Percentiles rank a stretch among this genome's conserved stretches.
phyloP scores from a whole-genome alignment of 1,140 invertebrate species.

The Bacillus rossius region DNA sequence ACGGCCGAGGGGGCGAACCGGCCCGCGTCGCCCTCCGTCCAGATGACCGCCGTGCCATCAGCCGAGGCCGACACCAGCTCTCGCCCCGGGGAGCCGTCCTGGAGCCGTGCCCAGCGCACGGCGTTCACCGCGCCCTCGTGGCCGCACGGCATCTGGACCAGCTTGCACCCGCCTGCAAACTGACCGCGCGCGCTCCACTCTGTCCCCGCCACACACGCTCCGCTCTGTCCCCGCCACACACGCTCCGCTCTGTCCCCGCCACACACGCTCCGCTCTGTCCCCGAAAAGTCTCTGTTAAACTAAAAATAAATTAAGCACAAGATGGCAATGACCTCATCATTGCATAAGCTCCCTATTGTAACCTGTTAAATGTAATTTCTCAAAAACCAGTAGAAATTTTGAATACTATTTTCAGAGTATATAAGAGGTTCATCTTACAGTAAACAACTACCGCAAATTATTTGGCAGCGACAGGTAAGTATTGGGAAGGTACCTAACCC shows the following conservation, averaged over 20 bases:
- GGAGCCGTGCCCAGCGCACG: slow-evolving; percentile 64
- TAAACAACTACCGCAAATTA: too few species aligned
- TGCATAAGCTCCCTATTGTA: too few species aligned
- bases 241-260: not conserved
- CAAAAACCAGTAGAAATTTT: too few species aligned
- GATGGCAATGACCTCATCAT: not conserved
- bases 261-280: not conserved
- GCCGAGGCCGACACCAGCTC: slow-evolving; percentile 68
- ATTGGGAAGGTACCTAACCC: too few species aligned
- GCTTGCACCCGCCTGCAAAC: slow-evolving; percentile 39
- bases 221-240: not conserved
- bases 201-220: too few species aligned
- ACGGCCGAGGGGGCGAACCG: slow-evolving; percentile 39
- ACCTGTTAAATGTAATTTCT: too few species aligned
- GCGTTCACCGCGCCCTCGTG: slow-evolving; percentile 66
- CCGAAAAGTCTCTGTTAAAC: slow-evolving; percentile 22
- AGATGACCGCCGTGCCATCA: slow-evolving; percentile 68
- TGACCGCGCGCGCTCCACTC: not conserved
- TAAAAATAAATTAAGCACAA: slow-evolving; percentile 19
- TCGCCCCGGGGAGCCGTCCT: slow-evolving; percentile 36
- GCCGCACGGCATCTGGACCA: slow-evolving; percentile 48
- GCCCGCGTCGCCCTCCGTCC: slow-evolving; percentile 46
- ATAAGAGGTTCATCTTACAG: too few species aligned
- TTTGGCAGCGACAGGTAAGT: too few species aligned
- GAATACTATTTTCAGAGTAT: too few species aligned